Evolutionary conservation across 2,113 vertebrate genomes (phyloP), one percentile per base, ranked within the genome.

Genomic region (Arvicanthis niloticus): DNA sequence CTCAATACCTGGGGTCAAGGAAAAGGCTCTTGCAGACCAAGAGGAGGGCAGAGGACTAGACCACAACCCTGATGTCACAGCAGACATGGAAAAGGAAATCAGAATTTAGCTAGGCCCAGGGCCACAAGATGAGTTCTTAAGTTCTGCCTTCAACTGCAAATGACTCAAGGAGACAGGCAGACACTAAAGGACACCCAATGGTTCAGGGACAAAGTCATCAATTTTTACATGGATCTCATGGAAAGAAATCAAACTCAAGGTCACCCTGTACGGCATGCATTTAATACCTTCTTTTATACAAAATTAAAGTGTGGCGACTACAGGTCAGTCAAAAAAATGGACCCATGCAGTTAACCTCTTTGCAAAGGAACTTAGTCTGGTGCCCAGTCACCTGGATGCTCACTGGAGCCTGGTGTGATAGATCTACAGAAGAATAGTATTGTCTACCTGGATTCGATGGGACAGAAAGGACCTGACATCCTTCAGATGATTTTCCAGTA

Each of bases 201-300:
- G 99, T 99, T 99, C 48, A 99, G 99, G 0, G 99, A 99, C 85
- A 99, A 99, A 98, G 98, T 99, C 75, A 99, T 99, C 68, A 99
- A 99, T 98, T 99, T 99, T 99, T 99, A 99, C 98, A 98, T 99
- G 97, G 98, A 98, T 95, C 98, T 99, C 87, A 95, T 99, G 98
- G 99, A 99, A 96, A 99, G 99, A 89, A 98, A 99, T 91, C 99
- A 99, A 65, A 65, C 24, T 65, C 62, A 65, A 65, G 9, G 21
- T 65, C 62, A 29, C 24, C 26, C 62, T 11, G 9, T 29, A 3
- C 62, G 4, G 24, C 91, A 98, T 98, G 45, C 62, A 65, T 99
- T 99, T 90, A 99, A 98, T 98, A 99, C 99, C 73, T 99, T 99
- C 98, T 99, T 99, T 96, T 99, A 99, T 53, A 98, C 99, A 1